Percentiles rank a stretch among this genome's conserved stretches.
These are phyloP conservation scores for Drosophila takahashii DNA, from an alignment of 1,140 invertebrate genomes.

Conservation along the genomic window DNA sequence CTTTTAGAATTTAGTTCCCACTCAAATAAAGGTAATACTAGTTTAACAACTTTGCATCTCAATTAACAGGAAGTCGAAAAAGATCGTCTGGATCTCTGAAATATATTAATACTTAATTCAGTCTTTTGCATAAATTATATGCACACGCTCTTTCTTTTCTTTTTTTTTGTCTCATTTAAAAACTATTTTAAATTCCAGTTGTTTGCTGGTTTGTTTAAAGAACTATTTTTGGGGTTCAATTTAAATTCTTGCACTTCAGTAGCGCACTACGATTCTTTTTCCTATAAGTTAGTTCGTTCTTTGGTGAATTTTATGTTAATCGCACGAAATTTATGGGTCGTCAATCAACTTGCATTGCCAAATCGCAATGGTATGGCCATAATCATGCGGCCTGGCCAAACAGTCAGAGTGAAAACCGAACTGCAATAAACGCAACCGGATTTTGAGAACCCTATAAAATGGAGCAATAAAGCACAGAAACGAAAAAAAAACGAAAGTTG, in stretches of 20 bases:
- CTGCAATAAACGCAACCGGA: conserved; percentile 36
- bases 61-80: neutral
- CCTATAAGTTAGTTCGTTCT: neutral
- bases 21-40: neutral
- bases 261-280: neutral
- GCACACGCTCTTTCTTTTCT: too few species aligned
- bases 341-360: conserved; percentile 11
- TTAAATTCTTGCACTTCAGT: neutral
- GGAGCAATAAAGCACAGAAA: conserved; percentile 18
- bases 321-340: conserved; percentile 4
- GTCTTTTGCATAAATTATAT: too few species aligned
- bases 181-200: too few species aligned
- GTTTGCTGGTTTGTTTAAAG: too few species aligned
- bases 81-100: neutral
- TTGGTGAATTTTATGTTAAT: neutral
- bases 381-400: conserved; percentile 11
- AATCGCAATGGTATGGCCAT: conserved; percentile 10
- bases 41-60: neutral
- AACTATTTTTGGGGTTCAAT: neutral
- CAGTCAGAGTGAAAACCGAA: neutral
- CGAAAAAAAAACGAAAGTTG: conserved; percentile 26
- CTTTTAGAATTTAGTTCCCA: neutral
- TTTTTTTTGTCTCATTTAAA: too few species aligned
- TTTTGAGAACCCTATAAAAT: conserved; percentile 42
- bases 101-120: neutral